Conservation (phyloP, 2,797 vertebrate genomes). For the Chaunax sp. region DNA sequence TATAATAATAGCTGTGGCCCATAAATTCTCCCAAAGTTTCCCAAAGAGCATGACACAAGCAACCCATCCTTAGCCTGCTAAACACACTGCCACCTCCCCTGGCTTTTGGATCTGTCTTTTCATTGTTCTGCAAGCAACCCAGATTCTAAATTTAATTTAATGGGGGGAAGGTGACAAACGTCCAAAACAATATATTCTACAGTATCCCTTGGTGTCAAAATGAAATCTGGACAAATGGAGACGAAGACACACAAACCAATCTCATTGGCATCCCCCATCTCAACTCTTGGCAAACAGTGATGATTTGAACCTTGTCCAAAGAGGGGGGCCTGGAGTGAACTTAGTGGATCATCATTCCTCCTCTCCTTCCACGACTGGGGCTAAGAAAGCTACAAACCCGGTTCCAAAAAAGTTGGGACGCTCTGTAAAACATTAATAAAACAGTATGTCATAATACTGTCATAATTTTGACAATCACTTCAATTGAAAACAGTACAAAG, state of each 20-base stretch:
- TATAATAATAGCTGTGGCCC: slow-evolving; percentile 38
- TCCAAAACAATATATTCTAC: slow-evolving; percentile 49
- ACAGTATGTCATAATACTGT: too few relatives aligned
- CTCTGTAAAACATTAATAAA: too few relatives aligned
- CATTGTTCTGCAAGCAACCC: neutral
- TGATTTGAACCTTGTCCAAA: slow-evolving; percentile 43
- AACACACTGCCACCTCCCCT: slow-evolving; percentile 19
- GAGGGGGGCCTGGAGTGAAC: slow-evolving; percentile 28
- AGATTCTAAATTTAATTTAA: slow-evolving; percentile 32
- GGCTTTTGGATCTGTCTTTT: too few relatives aligned
- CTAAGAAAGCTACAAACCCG: too few relatives aligned
- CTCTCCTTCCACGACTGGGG: slow-evolving; percentile 6
- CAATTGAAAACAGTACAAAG: too few relatives aligned
- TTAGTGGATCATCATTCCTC: slow-evolving; percentile 23
- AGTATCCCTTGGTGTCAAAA: slow-evolving; percentile 49
- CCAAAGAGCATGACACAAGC: slow-evolving; percentile 31
- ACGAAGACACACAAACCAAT: slow-evolving; percentile 25
- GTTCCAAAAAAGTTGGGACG: too few relatives aligned
- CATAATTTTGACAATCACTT: too few relatives aligned
- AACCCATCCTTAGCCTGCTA: slow-evolving; percentile 14
- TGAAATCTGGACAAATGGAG: slow-evolving; percentile 32
- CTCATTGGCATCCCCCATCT: slow-evolving; percentile 34
- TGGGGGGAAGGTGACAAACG: slow-evolving; percentile 13
- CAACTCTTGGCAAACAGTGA: slow-evolving; percentile 39
- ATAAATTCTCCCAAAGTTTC: slow-evolving; percentile 24